Percentiles rank a stretch among this genome's conserved stretches.
Evolutionary conservation across 2,888 invertebrate genomes (phyloP).

Genomic region (Merodon equestris): DNA sequence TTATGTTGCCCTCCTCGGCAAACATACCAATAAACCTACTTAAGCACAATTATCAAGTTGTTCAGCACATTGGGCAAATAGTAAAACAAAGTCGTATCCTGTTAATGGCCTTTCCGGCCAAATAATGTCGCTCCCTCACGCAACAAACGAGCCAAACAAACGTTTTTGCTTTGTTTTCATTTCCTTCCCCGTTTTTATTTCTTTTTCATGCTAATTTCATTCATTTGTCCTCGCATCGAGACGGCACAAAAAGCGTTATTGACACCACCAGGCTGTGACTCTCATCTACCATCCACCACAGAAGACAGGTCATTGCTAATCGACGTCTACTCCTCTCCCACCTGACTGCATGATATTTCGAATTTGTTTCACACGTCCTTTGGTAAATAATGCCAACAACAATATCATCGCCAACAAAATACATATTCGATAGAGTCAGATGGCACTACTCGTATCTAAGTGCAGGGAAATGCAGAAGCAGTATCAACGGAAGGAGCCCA

Average conservation of each 20-base stretch:
- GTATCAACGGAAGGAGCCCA: too few relatives aligned
- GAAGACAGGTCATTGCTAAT: constrained; percentile 33
- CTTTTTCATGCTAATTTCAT: constrained; percentile 25
- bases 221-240: constrained; percentile 16
- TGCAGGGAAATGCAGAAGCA: constrained; percentile 4
- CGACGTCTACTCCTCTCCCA: constrained; percentile 12
- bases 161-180: constrained; percentile 1
- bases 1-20: neutral
- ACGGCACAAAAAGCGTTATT: constrained; percentile 19
- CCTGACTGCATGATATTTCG: constrained; percentile 14
- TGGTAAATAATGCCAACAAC: constrained; percentile 23
- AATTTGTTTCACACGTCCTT: constrained; percentile 33
- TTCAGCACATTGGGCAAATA: constrained; percentile 58
- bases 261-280: constrained; percentile 2
- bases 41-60: constrained; percentile 56
- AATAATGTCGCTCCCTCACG: constrained; percentile 30
- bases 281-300: neutral
- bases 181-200: constrained; percentile 1
- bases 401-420: neutral
- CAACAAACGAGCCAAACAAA: constrained; percentile 6
- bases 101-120: constrained; percentile 47
- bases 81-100: constrained; percentile 50
- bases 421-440: constrained; percentile 50
- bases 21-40: constrained; percentile 51
- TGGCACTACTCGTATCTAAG: constrained; percentile 7